Evolutionary conservation across 2,797 vertebrate genomes (phyloP).

Genomic region (Paedocypris micromegethes): DNA sequence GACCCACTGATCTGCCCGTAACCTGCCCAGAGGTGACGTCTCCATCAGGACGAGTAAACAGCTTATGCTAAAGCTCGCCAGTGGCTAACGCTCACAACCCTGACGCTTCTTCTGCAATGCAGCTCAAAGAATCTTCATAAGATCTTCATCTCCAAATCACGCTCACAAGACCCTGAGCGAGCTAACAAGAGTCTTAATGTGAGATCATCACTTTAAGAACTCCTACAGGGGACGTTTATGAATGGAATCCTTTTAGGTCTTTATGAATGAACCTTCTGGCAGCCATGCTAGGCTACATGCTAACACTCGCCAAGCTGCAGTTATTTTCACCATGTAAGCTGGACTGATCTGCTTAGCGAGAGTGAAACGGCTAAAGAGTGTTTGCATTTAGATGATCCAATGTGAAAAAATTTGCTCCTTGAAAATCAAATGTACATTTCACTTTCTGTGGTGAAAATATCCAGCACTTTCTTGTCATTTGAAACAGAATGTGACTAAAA

Average conservation of each 20-base stretch:
- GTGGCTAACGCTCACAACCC: background rate
- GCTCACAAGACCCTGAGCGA: too few species aligned
- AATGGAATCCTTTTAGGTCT: background rate
- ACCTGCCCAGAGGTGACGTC: conserved; percentile 26
- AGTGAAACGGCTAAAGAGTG: conserved; percentile 43
- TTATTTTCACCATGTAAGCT: conserved; percentile 32
- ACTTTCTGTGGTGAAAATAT: too few species aligned
- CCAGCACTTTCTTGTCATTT: too few species aligned
- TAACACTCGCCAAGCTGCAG: conserved; percentile 25
- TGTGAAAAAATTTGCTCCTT: background rate
- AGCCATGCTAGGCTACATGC: background rate
- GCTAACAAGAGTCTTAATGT: background rate
- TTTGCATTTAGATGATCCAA: background rate
- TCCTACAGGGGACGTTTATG: too few species aligned
- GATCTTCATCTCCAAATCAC: too few species aligned
- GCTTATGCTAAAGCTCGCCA: conserved; percentile 22
- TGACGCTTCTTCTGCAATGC: conserved; percentile 1
- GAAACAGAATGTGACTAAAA: background rate
- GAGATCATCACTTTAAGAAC: background rate
- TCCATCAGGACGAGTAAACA: conserved; percentile 33
- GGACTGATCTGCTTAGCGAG: conserved; percentile 34
- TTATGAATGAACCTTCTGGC: conserved; percentile 6
- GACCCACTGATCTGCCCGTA: conserved; percentile 24
- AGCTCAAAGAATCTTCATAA: too few species aligned
- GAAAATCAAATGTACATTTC: too few species aligned